phyloP scores from a whole-genome alignment of 2,797 vertebrate genomes.

The Podarcis siculus region DNA sequence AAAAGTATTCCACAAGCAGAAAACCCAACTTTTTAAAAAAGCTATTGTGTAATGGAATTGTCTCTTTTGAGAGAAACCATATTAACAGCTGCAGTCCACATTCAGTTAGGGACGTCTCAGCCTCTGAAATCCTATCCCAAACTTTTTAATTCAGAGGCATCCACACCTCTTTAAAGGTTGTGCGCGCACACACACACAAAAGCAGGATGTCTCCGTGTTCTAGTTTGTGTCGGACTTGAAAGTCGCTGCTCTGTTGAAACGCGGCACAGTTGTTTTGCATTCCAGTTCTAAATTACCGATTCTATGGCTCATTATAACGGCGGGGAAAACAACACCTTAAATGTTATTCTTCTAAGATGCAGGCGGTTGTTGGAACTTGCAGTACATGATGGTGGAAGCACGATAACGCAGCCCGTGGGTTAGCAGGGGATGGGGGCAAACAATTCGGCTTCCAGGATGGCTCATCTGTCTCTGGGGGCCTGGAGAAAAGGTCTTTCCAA shows the following conservation, averaged over 20 bases:
- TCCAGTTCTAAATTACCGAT: constrained; percentile 1
- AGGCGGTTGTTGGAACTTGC: background rate
- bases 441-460: background rate
- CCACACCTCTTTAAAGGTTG: background rate
- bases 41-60: constrained; percentile 53
- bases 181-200: rapidly evolving
- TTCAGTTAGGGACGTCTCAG: background rate
- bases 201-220: background rate
- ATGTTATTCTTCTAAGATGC: background rate
- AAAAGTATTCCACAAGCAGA: background rate
- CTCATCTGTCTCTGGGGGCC: background rate
- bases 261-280: constrained; percentile 23
- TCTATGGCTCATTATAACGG: rapidly evolving
- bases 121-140: constrained; percentile 15
- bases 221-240: background rate
- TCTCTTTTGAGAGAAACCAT: constrained; percentile 61
- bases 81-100: constrained; percentile 63
- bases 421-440: constrained; percentile 7
- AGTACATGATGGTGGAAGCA: background rate
- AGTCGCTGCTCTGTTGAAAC: constrained; percentile 11
- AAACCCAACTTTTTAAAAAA: constrained; percentile 19
- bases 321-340: background rate
- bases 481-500: background rate
- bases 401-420: background rate
- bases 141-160: constrained; percentile 37